phyloP scores from a whole-genome alignment of 1,140 invertebrate species.

The Apis cerana region DNA sequence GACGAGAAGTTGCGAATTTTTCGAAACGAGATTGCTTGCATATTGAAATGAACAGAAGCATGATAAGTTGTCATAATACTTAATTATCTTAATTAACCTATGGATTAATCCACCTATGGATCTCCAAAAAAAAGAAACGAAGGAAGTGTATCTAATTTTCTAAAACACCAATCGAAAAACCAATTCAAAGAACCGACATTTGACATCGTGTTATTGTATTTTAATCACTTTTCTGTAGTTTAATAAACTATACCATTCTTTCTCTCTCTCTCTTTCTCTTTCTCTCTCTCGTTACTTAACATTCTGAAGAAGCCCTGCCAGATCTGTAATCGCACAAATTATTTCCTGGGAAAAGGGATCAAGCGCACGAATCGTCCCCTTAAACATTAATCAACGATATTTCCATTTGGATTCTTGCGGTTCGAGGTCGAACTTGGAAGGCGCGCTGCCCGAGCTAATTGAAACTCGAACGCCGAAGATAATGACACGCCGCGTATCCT shows the following conservation, averaged over 20 bases:
- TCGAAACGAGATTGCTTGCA: too few species aligned
- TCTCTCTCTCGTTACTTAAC: neutral
- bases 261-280: neutral
- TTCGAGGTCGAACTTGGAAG: constrained; percentile 33
- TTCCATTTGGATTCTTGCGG: constrained; percentile 22
- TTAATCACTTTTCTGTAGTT: neutral
- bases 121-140: too few species aligned
- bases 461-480: constrained; percentile 63
- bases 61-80: too few species aligned
- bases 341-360: neutral
- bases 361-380: neutral
- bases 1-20: too few species aligned
- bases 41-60: too few species aligned
- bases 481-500: constrained; percentile 57
- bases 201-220: neutral
- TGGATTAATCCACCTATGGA: too few species aligned
- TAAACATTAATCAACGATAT: constrained; percentile 45
- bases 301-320: neutral
- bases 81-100: too few species aligned
- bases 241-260: neutral
- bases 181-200: neutral
- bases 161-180: neutral
- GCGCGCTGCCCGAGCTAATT: constrained; percentile 50
- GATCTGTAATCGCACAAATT: neutral
- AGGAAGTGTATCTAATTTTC: too few species aligned